A percentile compares a stretch with the other conserved stretches of the same genome.
Evolutionary conservation across 2,888 invertebrate genomes (phyloP).

Genomic region (Agriopis leucophaearia): DNA sequence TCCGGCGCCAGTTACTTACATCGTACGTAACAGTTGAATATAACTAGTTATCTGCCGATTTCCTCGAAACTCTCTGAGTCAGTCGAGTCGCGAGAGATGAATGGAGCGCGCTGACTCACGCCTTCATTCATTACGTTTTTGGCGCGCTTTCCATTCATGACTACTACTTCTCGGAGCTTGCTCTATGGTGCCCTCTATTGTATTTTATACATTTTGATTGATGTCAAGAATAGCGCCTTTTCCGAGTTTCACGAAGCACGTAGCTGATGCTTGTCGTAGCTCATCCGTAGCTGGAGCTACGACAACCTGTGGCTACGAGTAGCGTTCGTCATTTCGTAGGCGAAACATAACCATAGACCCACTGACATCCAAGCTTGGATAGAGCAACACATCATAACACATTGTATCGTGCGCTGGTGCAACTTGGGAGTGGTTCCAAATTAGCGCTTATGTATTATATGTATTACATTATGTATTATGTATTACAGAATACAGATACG

Average conservation of each 20-base stretch:
- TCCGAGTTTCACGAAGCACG: background rate
- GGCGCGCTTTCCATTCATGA: constrained; percentile 66
- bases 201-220: background rate
- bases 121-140: constrained; percentile 73
- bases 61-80: constrained; percentile 71
- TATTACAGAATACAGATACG: no score
- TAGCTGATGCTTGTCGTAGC: constrained; percentile 3
- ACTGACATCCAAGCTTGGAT: background rate
- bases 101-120: constrained; percentile 72
- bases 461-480: no score
- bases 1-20: constrained; percentile 4
- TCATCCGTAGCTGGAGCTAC: constrained; percentile 6
- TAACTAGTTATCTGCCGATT: constrained; percentile 49
- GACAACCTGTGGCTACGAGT: background rate
- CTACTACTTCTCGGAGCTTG: constrained; percentile 35
- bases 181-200: constrained; percentile 53
- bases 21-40: constrained; percentile 38
- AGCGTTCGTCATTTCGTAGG: background rate
- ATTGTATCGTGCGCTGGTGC: no score
- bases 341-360: background rate
- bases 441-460: no score
- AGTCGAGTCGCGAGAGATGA: constrained; percentile 59
- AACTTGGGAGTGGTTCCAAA: no score
- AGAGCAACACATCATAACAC: background rate
- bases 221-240: background rate